phyloP scores from a whole-genome alignment of 1,140 invertebrate species.

The Drosophila takahashii region DNA sequence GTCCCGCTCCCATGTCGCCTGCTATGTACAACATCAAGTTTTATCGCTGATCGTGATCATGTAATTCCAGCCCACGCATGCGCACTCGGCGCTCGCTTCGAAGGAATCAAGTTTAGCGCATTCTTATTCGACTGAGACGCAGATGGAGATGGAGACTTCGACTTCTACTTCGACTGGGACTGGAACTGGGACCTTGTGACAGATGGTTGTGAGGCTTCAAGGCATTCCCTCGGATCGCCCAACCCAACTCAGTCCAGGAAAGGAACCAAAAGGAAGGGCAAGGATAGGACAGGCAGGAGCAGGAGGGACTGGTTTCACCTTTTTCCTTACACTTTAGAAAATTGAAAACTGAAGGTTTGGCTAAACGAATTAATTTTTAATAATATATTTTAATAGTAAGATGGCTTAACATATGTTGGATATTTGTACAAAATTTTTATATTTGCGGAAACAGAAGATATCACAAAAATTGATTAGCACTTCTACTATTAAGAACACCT shows the following conservation, averaged over 20 bases:
- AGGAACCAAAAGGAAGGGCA: constrained; percentile 29
- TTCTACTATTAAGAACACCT: background rate
- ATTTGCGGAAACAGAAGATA: too few species aligned
- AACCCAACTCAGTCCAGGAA: constrained; percentile 30
- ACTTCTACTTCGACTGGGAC: constrained; percentile 14
- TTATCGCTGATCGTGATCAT: constrained; percentile 84
- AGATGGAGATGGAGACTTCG: constrained; percentile 6
- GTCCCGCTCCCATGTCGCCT: constrained; percentile 47
- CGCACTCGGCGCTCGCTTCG: constrained; percentile 72
- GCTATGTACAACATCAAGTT: constrained; percentile 84
- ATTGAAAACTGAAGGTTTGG: background rate
- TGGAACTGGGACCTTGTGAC: constrained; percentile 69
- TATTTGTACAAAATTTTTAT: too few species aligned
- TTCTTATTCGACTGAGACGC: constrained; percentile 64
- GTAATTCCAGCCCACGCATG: constrained; percentile 84
- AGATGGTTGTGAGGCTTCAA: constrained; percentile 71
- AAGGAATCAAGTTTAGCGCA: constrained; percentile 82
- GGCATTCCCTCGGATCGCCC: constrained; percentile 68
- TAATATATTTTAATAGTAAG: too few species aligned
- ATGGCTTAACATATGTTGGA: too few species aligned
- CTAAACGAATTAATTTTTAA: too few species aligned
- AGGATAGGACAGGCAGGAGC: constrained; percentile 26
- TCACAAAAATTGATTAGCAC: too few species aligned
- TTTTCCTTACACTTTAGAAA: constrained; percentile 9
- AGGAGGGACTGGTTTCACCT: constrained; percentile 48